Evolutionary conservation across 2,888 invertebrate genomes (phyloP).

Genomic region (Iphiclides podalirius): DNA sequence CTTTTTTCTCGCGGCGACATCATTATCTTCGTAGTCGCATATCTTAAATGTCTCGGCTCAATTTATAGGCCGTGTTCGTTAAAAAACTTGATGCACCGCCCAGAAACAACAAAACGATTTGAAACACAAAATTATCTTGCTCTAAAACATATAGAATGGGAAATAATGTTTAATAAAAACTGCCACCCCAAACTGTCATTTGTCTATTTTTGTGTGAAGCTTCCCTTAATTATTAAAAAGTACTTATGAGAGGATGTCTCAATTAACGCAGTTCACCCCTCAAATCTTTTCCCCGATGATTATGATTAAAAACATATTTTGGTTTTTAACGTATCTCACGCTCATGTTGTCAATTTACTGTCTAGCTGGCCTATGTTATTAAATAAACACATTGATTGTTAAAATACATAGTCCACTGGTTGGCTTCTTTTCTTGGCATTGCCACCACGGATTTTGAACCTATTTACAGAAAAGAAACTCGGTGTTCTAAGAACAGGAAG

Average conservation of each 20-base stretch:
- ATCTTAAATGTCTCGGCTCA: slow-evolving; percentile 6
- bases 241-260: slow-evolving; percentile 73
- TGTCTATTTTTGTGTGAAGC: slow-evolving; percentile 63
- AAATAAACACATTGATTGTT: too few species aligned
- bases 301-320: slow-evolving; percentile 55
- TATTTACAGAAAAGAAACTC: too few species aligned
- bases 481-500: too few species aligned
- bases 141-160: too few species aligned
- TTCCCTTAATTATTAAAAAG: slow-evolving; percentile 77
- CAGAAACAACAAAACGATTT: too few species aligned
- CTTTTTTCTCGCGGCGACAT: slow-evolving; percentile 9
- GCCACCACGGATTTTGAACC: too few species aligned
- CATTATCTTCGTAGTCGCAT: slow-evolving; percentile 7
- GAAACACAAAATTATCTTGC: too few species aligned
- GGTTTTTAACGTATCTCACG: slow-evolving; percentile 37
- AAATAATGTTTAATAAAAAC: slow-evolving; percentile 40
- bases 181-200: slow-evolving; percentile 50
- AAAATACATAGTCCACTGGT: too few species aligned
- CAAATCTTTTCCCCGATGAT: slow-evolving; percentile 49
- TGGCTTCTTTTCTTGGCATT: too few species aligned
- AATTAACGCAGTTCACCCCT: slow-evolving; percentile 63
- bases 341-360: too few species aligned
- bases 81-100: too few species aligned
- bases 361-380: too few species aligned
- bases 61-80: slow-evolving; percentile 15